Evolutionary conservation across 2,113 vertebrate species (phyloP).

Genomic region (Melospiza melodia): DNA sequence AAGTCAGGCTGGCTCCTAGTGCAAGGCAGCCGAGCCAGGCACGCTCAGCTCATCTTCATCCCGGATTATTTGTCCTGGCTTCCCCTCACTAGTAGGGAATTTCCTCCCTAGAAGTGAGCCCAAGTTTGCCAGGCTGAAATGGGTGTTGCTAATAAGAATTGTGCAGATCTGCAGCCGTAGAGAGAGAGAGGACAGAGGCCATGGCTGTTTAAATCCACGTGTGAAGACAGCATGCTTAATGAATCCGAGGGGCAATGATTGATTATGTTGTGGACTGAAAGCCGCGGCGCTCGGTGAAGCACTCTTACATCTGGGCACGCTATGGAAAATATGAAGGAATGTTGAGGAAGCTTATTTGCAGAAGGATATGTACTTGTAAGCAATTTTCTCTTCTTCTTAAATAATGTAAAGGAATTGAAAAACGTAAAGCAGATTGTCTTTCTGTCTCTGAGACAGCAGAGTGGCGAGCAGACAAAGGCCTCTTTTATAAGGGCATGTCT

Average conservation of each 20-base stretch:
- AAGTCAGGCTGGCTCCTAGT: constrained; percentile 42
- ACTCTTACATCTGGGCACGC: constrained; percentile 46
- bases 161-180: not conserved
- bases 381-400: not conserved
- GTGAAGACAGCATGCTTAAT: constrained; percentile 62
- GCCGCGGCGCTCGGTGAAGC: constrained; percentile 17
- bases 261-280: constrained; percentile 44
- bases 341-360: constrained; percentile 84
- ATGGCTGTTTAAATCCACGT: constrained; percentile 40
- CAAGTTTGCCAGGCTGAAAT: not conserved
- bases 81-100: not conserved
- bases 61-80: not conserved
- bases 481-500: constrained; percentile 32
- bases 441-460: not conserved
- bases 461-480: constrained; percentile 46
- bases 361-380: constrained; percentile 82
- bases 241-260: constrained; percentile 48
- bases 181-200: constrained; percentile 5
- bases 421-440: not conserved
- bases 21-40: constrained; percentile 1
- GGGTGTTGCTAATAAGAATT: not conserved
- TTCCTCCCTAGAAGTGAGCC: not conserved
- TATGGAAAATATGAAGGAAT: constrained; percentile 74
- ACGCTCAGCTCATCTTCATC: not conserved
- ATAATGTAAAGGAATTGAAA: not conserved